Base-by-base conservation (phyloP, 2,797 vertebrate species). In the Molossus molossus region DNA sequence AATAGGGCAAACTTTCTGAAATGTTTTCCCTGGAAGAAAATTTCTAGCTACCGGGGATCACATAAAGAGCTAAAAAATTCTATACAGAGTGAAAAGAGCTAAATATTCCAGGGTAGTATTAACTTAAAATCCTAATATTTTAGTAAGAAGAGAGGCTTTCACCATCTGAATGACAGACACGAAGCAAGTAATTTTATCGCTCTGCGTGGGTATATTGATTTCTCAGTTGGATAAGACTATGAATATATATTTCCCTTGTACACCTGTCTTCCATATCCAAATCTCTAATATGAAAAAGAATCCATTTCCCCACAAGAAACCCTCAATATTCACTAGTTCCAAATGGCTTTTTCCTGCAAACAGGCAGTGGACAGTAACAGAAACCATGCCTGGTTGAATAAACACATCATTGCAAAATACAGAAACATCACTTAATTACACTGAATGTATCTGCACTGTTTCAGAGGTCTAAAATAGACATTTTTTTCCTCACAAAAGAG, bases 1-100 rank as follows among this genome's bases (percentile, higher is more conserved):
- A 86, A 86, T 23, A 67, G 40, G 37, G 21, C 65, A 70, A 82
- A 79, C 18, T 93, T 83, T 79, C 85, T 94, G 89, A 96, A 94
- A 91, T 92, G 76, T 91, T 96, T 95, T 62, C 10, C 27, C 6
- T 40, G 27, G 40, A 29, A 92, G 13, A 21, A 75, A 64, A 73
- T 95, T 83, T 89, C 70, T 33, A 97, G 73, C 20, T 69, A 62
- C 14, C 13, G 77, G 57, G 64, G 83, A 87, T 82, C 40, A 48
- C 14, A 48, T 33, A 29, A 67, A 91, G 25, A 80, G 2, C 29
- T 84, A 64, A 72, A 75, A 67, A 96, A 21, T 73, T 91, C n/a
- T 87, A 27, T 50, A 65, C 17, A 73, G 53, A 55, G 12, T 69
- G 40, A 94, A 94, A 86, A 83, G 25, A 84, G 60, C 45, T 73